Evolutionary conservation across 2,113 vertebrate species (phyloP).

Genomic region (Ctenodactylus gundi): DNA sequence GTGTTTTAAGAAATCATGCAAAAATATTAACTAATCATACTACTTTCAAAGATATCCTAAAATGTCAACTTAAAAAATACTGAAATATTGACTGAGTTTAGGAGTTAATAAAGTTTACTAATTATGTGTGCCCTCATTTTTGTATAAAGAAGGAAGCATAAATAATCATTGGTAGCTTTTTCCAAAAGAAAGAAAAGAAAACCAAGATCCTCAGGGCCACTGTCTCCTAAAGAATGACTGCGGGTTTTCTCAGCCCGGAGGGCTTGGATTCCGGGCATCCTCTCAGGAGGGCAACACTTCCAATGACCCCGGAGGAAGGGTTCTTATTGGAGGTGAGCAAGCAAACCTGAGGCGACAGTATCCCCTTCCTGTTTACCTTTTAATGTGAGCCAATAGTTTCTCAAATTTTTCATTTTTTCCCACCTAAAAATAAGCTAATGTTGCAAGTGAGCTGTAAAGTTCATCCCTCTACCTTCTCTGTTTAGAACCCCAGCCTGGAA

Average conservation of each 20-base stretch:
- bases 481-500: conserved; percentile 33
- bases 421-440: conserved; percentile 59
- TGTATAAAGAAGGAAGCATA: conserved; percentile 48
- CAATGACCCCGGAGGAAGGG: conserved; percentile 59
- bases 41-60: conserved; percentile 34
- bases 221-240: conserved; percentile 70
- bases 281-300: conserved; percentile 59
- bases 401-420: conserved; percentile 59
- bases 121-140: conserved; percentile 38
- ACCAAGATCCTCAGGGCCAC: conserved; percentile 52
- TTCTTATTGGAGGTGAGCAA: conserved; percentile 65
- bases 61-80: conserved; percentile 43
- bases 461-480: conserved; percentile 27
- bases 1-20: background rate
- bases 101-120: conserved; percentile 53
- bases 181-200: background rate
- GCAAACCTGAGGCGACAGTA: conserved; percentile 58
- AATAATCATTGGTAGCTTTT: conserved; percentile 39
- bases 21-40: background rate
- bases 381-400: conserved; percentile 71
- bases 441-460: conserved; percentile 41
- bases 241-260: conserved; percentile 58
- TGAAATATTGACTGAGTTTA: conserved; percentile 56
- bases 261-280: background rate
- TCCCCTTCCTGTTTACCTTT: conserved; percentile 58